Evolutionary conservation across 2,888 invertebrate species (phyloP).

Genomic region (Pseudoips prasinana): DNA sequence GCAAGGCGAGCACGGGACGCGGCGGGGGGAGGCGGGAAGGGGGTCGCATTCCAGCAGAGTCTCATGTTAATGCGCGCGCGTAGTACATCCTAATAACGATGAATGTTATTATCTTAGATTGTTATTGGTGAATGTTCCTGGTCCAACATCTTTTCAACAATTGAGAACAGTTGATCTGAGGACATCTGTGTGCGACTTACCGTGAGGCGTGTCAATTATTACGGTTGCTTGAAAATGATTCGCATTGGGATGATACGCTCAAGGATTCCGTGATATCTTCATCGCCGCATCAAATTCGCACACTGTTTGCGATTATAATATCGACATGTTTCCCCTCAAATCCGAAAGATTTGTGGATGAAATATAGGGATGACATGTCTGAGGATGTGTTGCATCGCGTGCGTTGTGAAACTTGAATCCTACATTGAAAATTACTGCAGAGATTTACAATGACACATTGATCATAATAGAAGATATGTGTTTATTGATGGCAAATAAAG

Average conservation of each 20-base stretch:
- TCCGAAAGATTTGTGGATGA: conserved; percentile 12
- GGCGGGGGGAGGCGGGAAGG: too few species aligned
- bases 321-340: conserved; percentile 32
- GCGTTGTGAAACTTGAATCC: conserved; percentile 10
- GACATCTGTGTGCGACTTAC: conserved; percentile 24
- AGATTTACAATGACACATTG: conserved; percentile 18
- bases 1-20: too few species aligned
- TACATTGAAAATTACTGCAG: conserved; percentile 4
- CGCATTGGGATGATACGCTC: conserved; percentile 30
- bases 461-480: conserved; percentile 31
- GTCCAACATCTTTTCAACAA: conserved; percentile 27
- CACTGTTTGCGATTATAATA: conserved; percentile 38
- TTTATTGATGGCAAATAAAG: conserved; percentile 14
- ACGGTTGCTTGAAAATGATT: conserved; percentile 32
- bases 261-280: conserved; percentile 31
- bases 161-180: conserved; percentile 34
- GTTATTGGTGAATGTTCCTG: conserved; percentile 23
- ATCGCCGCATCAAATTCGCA: conserved; percentile 34
- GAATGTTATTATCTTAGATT: conserved; percentile 26
- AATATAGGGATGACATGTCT: conserved; percentile 14
- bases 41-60: too few species aligned
- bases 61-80: too few species aligned
- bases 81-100: conserved; percentile 21
- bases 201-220: conserved; percentile 34
- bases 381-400: conserved; percentile 1